A percentile compares a stretch with the other conserved stretches of the same genome.
These are phyloP conservation scores for Invenusta paracnida DNA, from an alignment of 2,888 invertebrate genomes.

Conservation along the genomic window DNA sequence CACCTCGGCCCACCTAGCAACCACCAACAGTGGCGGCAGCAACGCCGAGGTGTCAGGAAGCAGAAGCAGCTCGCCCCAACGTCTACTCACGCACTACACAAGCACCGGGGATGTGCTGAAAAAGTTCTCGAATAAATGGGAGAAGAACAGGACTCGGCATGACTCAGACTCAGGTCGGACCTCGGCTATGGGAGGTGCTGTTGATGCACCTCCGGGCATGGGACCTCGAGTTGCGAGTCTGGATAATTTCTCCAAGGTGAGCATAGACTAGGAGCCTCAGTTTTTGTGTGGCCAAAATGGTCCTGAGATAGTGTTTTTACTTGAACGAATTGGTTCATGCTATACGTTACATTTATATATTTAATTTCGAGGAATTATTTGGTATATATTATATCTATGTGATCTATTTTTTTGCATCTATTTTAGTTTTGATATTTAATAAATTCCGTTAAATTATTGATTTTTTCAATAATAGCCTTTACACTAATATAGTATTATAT, in stretches of 20 bases:
- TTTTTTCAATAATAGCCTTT: too few species aligned
- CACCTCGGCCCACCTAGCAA: neutral
- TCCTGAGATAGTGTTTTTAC: neutral
- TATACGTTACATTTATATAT: too few species aligned
- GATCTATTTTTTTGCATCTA: too few species aligned
- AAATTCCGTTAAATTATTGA: too few species aligned
- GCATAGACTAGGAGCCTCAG: too few species aligned
- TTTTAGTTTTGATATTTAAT: too few species aligned
- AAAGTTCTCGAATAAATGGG: conserved; percentile 11
- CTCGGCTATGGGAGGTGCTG: neutral
- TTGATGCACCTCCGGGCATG: neutral
- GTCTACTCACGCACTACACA: neutral
- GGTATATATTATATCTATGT: too few species aligned
- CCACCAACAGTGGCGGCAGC: neutral
- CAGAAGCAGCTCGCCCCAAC: neutral
- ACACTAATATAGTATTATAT: too few species aligned
- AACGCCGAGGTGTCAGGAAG: neutral
- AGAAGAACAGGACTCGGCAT: neutral
- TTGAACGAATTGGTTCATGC: too few species aligned
- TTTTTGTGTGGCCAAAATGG: too few species aligned
- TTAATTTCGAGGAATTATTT: too few species aligned
- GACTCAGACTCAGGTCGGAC: neutral
- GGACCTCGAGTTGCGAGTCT: neutral
- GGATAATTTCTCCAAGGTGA: conserved; percentile 1
- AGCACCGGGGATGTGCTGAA: conserved; percentile 10